Base-by-base conservation (phyloP, 2,797 vertebrate genomes). In the Alosa sapidissima region DNA sequence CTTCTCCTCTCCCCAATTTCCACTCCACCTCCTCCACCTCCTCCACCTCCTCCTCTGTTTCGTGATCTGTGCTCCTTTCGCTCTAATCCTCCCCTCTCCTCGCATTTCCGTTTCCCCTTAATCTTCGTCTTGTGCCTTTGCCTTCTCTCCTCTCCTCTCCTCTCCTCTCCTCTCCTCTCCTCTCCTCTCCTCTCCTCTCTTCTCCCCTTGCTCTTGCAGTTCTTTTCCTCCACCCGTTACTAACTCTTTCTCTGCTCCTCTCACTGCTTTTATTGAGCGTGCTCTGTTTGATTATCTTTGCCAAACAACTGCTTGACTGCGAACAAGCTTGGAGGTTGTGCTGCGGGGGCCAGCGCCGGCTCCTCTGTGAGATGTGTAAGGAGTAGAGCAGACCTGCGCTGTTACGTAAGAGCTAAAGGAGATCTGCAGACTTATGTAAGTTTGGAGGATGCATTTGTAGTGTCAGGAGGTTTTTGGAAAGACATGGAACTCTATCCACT, bases 301-400 rank as follows among this genome's bases (percentile, higher is more conserved):
- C 65, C 65, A 72, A 72, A 72, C 65, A 75, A 75, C 68, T 45
- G 68, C 68, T 75, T 41, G 68, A 41, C 68, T 75, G 68, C 41
- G 68, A 41, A 75, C 68, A 75, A 75, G 68, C 68, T 16, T 75
- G 68, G 68, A 16, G 68, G 68, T 75, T 36, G 68, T 75, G 33
- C 68, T 16, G 68, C 1, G 2, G 65, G 65, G 65, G 65, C 65
- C 28, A 14, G 9, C 9, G 28, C 4, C 11, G 28, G 65, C 28
- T 36, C 24, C 24, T 68, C n/a, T 65, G 24, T 36, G 65, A 36
- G 65, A 36, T 72, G 65, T 72, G 68, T 75, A 75, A 75, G 68
- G 41, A 75, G 68, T 6, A 75, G 68, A 75, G 2, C 68, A 75
- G 68, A 75, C 33, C 68, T 75, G 33, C 33, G 68, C 2, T 16